Base-by-base conservation (phyloP, 2,888 invertebrate species). In the Iselma pallidipennis region DNA sequence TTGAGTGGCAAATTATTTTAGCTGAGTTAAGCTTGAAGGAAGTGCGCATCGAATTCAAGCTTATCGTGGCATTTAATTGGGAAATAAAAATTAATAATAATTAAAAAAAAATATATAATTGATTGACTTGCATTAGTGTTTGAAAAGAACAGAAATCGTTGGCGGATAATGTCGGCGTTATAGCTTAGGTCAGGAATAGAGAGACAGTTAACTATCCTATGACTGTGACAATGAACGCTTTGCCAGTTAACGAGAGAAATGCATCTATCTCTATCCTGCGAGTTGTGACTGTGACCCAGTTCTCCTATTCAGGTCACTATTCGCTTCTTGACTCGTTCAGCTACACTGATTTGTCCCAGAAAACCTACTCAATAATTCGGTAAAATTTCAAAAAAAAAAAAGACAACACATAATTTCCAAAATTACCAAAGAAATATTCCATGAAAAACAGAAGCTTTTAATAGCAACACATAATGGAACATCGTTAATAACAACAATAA, bases 231-330 rank as follows among this genome's bases (percentile, higher is more conserved):
- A 64, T 64, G 64, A 63, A 66, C 60, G 63, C 49, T 59, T 59
- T 60, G 63, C 63, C 63, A 63, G 55, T 57, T 59, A 56, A 26
- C 50, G 56, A 61, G 68, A 67, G 68, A 67, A 71, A 66, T 67
- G 69, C 62, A 61, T 72, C 71, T 71, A 71, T 76, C 71, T 74
- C 74, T 70, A 71, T 71, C 45, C 68, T 68, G 69, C 68, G 71
- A 73, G 73, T 45, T 77, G 78, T 78, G 78, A 78, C 79, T 80
- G 76, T 79, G 80, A 79, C 80, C 80, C 71, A 79, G 74, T 79
- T 79, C 69, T 74, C 66, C 72, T 76, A 80, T 78, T 76, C 79
- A 78, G 80, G 80, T 78, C 79, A 78, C 74, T 76, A 78, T 78
- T 78, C 74, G 71, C 75, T 77, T 74, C 76, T 72, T 75, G 72